phyloP scores from a whole-genome alignment of 2,113 vertebrate genomes.

The Oriolus oriolus region DNA sequence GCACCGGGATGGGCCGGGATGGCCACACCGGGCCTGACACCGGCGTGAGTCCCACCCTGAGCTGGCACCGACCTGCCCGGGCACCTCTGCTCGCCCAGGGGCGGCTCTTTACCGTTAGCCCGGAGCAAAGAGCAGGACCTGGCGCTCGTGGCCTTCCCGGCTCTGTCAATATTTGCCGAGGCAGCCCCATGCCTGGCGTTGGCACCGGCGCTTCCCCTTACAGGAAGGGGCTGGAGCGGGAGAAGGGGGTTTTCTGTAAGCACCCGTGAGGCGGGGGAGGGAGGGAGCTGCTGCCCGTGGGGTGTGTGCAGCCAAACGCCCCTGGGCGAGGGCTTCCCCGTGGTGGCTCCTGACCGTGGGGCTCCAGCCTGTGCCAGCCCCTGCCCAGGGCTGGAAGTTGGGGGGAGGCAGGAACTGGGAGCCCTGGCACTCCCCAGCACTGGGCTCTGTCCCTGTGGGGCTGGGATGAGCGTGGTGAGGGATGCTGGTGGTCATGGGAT shows the following conservation, averaged over 20 bases:
- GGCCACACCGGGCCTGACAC: not conserved
- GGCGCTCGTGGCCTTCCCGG: not conserved
- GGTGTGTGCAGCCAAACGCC: not conserved
- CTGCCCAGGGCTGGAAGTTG: fast-evolving
- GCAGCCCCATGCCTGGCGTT: not conserved
- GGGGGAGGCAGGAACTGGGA: not conserved
- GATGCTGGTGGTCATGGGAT: not conserved
- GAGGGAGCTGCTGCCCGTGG: not conserved
- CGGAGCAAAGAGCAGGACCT: conserved; percentile 33
- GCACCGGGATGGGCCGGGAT: not conserved
- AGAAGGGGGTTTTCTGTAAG: conserved; percentile 13
- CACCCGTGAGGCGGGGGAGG: not conserved
- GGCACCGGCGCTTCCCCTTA: not conserved
- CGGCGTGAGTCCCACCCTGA: not conserved
- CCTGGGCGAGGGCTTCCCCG: not conserved
- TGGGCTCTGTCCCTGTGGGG: fast-evolving
- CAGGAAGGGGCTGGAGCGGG: conserved; percentile 28
- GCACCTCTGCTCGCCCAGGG: not conserved
- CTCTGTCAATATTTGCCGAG: conserved; percentile 42
- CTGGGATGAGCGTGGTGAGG: fast-evolving
- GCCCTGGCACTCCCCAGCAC: fast-evolving
- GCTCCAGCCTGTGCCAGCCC: not conserved
- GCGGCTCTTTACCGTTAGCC: conserved; percentile 31
- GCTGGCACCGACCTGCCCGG: not conserved
- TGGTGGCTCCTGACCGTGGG: fast-evolving